Evolutionary conservation across 2,113 vertebrate species (phyloP).

Genomic region (Muntiacus reevesi): DNA sequence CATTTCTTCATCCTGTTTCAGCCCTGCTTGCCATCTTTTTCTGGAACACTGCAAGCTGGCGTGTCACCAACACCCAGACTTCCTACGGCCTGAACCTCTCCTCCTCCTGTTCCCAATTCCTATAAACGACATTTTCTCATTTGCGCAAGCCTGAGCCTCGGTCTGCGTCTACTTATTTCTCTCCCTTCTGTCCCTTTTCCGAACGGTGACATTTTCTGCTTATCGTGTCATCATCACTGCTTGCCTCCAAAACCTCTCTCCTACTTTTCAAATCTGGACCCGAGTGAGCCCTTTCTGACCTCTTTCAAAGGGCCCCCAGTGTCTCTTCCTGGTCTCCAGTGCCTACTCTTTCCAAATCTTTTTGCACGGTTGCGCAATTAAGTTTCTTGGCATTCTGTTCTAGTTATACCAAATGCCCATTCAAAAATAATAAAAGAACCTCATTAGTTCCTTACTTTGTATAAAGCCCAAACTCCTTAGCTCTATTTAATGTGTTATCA

Average conservation of each 20-base stretch:
- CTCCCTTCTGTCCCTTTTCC: neutral
- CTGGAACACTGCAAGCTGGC: neutral
- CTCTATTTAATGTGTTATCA: neutral
- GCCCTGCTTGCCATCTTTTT: neutral
- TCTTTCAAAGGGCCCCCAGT: neutral
- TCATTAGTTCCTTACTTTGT: neutral
- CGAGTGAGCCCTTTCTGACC: neutral
- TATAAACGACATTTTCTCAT: neutral
- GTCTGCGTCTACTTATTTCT: neutral
- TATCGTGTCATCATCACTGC: neutral
- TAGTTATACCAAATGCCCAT: neutral
- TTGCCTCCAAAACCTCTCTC: neutral
- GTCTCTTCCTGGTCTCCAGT: neutral
- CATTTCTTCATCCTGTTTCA: neutral
- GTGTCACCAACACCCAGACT: neutral
- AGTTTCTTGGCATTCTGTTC: neutral
- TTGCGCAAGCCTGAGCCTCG: neutral
- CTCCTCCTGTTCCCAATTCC: neutral
- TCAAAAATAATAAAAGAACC: neutral
- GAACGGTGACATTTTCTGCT: neutral
- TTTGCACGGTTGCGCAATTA: neutral
- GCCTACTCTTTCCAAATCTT: neutral
- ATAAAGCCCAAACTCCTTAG: neutral
- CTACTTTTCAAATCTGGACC: neutral
- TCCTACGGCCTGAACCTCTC: neutral